phyloP scores from a whole-genome alignment of 1,140 invertebrate genomes.

The Brachionus plicatilis region DNA sequence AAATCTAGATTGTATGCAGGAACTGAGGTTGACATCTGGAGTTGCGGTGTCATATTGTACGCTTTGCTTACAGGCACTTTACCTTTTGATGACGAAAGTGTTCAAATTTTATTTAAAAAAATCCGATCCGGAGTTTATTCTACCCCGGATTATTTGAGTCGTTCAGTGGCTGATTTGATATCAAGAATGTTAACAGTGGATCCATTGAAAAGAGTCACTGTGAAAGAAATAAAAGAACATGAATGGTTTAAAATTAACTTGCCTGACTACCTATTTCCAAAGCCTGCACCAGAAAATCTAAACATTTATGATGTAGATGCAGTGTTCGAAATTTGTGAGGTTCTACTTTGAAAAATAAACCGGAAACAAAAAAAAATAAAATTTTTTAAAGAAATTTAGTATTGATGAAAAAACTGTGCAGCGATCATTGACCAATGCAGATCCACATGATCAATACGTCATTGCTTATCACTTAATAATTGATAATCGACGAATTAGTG shows the following conservation, averaged over 20 bases:
- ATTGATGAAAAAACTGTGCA: slow-evolving; percentile 91
- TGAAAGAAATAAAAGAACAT: slow-evolving; percentile 95
- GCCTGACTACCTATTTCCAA: slow-evolving; percentile 90
- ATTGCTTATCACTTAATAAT: slow-evolving; percentile 98
- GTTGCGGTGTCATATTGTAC: slow-evolving; percentile 96
- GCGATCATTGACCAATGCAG: slow-evolving; percentile 80
- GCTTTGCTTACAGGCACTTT: slow-evolving; percentile 95
- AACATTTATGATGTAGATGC: slow-evolving; percentile 95
- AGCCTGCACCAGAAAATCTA: slow-evolving; percentile 88
- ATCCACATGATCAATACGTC: slow-evolving; percentile 84
- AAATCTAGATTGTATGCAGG: slow-evolving; percentile 74
- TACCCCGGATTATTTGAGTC: slow-evolving; percentile 95
- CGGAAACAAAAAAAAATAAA: background rate
- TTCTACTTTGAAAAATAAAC: slow-evolving; percentile 44
- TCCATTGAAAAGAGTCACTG: slow-evolving; percentile 90
- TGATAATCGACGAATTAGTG: slow-evolving; percentile 87
- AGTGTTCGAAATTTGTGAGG: slow-evolving; percentile 78
- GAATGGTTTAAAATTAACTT: slow-evolving; percentile 98
- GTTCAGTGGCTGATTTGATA: slow-evolving; percentile 84
- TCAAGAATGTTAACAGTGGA: slow-evolving; percentile 97
- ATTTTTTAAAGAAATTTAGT: slow-evolving; percentile 73
- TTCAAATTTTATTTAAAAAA: slow-evolving; percentile 92
- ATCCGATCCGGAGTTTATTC: slow-evolving; percentile 88
- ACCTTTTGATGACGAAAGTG: slow-evolving; percentile 97
- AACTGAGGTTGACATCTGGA: slow-evolving; percentile 98